Evolutionary conservation across 2,888 invertebrate species (phyloP), one percentile per base, ranked within the genome.

Genomic region (Bedellia somnulentella): DNA sequence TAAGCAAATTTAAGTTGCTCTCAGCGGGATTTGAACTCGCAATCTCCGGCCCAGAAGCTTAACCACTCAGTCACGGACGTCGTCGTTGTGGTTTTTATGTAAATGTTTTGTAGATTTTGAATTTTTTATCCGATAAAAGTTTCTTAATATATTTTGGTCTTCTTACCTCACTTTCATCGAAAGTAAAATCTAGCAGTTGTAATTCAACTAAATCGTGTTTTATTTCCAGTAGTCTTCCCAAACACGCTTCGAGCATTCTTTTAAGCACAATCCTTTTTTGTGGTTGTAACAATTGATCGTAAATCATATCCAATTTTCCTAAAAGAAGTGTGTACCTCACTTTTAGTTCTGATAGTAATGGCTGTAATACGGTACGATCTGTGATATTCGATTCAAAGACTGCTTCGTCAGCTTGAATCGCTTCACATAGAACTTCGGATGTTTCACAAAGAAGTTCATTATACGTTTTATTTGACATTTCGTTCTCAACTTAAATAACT

Each of bases 271-370:
- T 55, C 16, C 93, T 78, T 56, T 96, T 96, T 56, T 97, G 96
- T 0, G 96, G 95, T 55, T 96, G 96, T 22, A 94, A 76, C 44
- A 93, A 80, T 68, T 94, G 94, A 47, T 96, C 95, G 45, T 94
- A 91, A 35, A 91, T 88, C 32, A 83, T 75, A 45, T 91, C 87
- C 17, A 95, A 55, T 43, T 81, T 82, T 39, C 87, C 83, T 13
- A 88, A 79, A 0, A 89, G 78, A 14, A 86, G 68, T 4, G 93
- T 87, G 49, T 95, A 96, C 44, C 87, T 83, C 2, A 92, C 75
- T 52, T 93, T 91, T 29, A 95, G 66, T 34, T 85, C 85, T 11
- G 84, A 81, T 1, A 88, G 63, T 4, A 80, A 55, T 1, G 78
- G 75, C 29, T 86, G 81, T 2, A 86, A 77, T 29, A 81, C 77